phyloP scores from a whole-genome alignment of 2,888 invertebrate genomes.

The Leucophenga maculata region DNA sequence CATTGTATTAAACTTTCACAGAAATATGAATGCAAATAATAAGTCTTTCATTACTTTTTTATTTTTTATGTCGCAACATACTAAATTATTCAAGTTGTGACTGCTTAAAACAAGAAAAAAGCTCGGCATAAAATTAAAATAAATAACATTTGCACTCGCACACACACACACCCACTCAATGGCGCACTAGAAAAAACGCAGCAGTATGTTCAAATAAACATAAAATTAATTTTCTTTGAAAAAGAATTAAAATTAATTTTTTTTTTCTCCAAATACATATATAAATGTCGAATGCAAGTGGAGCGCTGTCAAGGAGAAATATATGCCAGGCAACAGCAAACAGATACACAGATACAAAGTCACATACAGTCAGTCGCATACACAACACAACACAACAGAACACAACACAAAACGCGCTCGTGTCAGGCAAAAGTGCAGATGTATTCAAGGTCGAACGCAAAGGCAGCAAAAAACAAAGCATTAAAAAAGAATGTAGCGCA shows the following conservation, averaged over 20 bases:
- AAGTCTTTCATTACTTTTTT: too few species aligned
- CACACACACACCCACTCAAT: conserved; percentile 17
- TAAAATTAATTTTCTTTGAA: not conserved
- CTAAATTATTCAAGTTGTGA: too few species aligned
- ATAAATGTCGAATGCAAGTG: conserved; percentile 33
- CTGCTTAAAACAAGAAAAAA: not conserved
- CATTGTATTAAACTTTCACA: too few species aligned
- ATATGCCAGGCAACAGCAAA: conserved; percentile 31
- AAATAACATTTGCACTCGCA: conserved; percentile 14
- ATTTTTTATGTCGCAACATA: too few species aligned
- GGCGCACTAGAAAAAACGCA: not conserved
- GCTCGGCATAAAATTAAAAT: not conserved
- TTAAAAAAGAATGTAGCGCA: conserved; percentile 38
- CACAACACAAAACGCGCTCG: not conserved
- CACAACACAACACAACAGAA: not conserved
- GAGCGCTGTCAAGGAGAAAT: conserved; percentile 26
- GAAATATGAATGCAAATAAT: conserved; percentile 9
- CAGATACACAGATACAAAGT: conserved; percentile 31
- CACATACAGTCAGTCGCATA: conserved; percentile 44
- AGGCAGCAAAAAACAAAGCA: conserved; percentile 43
- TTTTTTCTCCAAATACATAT: conserved; percentile 25
- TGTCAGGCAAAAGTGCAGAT: conserved; percentile 47
- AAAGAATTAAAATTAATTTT: too few species aligned
- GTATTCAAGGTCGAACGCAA: conserved; percentile 57
- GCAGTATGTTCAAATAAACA: not conserved